Evolutionary conservation across 2,888 invertebrate genomes (phyloP), one percentile per base, ranked within the genome.

Genomic region (Eristalinus sepulchralis): DNA sequence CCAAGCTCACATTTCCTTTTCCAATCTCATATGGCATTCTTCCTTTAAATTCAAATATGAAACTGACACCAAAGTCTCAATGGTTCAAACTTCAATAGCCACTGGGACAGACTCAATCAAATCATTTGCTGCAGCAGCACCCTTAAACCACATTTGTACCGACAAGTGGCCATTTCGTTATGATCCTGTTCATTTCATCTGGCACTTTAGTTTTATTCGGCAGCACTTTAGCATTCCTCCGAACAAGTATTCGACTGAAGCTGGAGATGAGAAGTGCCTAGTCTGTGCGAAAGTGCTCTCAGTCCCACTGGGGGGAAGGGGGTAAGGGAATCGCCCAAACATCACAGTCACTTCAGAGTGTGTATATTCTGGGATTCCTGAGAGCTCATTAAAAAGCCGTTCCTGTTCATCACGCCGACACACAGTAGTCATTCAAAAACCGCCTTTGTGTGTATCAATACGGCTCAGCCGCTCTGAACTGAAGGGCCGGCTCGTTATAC

Each of bases 331-430:
- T 17, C 66, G 55, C 39, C 57, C 72, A 57, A 20, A 47, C 70
- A 64, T 64, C 64, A 39, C 36, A 47, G 57, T 3, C 53, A 1
- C 27, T 66, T 47, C 20, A 34, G 60, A 47, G 27, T 53, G n/a
- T 22, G n/a, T 22, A 17, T n/a, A 39, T 80, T 73, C 70, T 64
- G 36, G 22, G 67, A 84, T 72, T 72, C 72, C 71, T 76, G 31
- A 77, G 77, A 77, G 80, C 72, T 85, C 72, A 81, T 85, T 81
- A 85, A 77, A 85, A 73, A 63, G 47, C 62, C 24, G 13, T 47
- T 11, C 31, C 33, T 47, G 20, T 67, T 9, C 64, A 5, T 17
- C 55, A 68, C 27, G 27, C 27, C 27, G 27, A 27, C 27, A 27
- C 27, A 17, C 47, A 47, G 47, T 47, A 20, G n/a, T 47, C 47